Base-by-base conservation (phyloP, 2,888 invertebrate genomes). In the Metopia argyrocephala region DNA sequence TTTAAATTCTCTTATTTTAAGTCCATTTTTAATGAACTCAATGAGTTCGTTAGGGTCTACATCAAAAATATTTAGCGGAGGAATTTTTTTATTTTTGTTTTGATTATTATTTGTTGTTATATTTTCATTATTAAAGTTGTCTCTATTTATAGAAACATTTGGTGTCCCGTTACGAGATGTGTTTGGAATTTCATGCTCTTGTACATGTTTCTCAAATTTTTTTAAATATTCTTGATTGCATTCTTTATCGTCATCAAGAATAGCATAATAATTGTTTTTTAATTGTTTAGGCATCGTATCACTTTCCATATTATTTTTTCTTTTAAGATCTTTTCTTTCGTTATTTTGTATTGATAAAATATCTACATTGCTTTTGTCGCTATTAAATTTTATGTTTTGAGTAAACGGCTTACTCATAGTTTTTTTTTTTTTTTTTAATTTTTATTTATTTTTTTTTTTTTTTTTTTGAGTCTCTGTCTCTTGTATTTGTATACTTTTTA, bases 11-110 rank as follows among this genome's bases (percentile, higher is more conserved):
- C 28, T 54, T 23, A 54, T 54, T 23, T 54, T 23, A 1, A 54
- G 23, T 15, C 23, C 48, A 28, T 23, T 61, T 61, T 61, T 61
- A 38, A 61, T 18, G 38, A 61, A 61, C 2, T 61, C 38, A 38
- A 61, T 50, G 4, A 64, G 38, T 23, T 66, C 54, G 21, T 66
- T 52, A 15, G 20, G 12, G 6, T 66, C 38, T 15, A 66, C 52
- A 54, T 54, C 23, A 66, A 52, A 25, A 3, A 48, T 64, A n/a
- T 64, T 64, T 46, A 64, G n/a, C 27, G 48, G 64, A 23, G 64
- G 64, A 18, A 64, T 64, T 25, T 64, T 64, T 64, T 64, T 64
- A 27, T 64, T 64, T 64, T 48, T 64, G 15, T 23, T 45, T 54
- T 66, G 54, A 2, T 54, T 66, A 18, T 66, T 66, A 15, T 7